Base-by-base conservation (phyloP, 2,797 vertebrate genomes). In the Myotis planiceps region DNA sequence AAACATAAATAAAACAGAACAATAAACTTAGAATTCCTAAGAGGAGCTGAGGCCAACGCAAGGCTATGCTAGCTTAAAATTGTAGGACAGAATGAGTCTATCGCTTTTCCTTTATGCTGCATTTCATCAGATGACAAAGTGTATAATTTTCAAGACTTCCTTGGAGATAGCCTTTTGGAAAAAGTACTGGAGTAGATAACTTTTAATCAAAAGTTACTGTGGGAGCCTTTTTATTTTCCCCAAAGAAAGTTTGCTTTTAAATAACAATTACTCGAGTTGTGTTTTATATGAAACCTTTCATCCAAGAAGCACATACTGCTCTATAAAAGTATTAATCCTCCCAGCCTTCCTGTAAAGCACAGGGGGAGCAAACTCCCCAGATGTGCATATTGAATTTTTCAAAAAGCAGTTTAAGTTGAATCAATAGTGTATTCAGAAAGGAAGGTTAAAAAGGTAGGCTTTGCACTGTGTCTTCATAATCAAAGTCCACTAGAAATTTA, bases 401-500 rank as follows among this genome's bases (percentile, higher is more conserved):
- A 74, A 96, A 97, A 97, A 95, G 92, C 92, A 92, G 90, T 96
- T 96, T 94, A 92, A 95, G 90, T 95, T 91, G 88, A 97, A 97
- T 97, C 96, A 97, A 97, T 97, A 97, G 95, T 90, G 87, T 97
- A 94, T 96, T 97, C 96, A 97, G 94, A 96, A 94, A 95, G 60
- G 58, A 91, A 96, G 88, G 87, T 97, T 97, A 83, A 96, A 97
- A 97, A 96, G 84, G 81, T 86, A 94, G 90, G 92, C 69, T 92
- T 81, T 96, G 78, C 88, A 81, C 96, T 96, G 94, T 93, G 93
- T 97, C 96, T 96, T 97, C 93, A 97, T 95, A 97, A 97, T 96
- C 96, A 95, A 94, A 96, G 92, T 94, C 97, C 97, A 88, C 84
- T 68, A 94, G 96, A 96, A 96, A 97, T 96, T 95, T 93, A 93